phyloP scores from a whole-genome alignment of 2,797 vertebrate genomes.

The Knipowitschia caucasica region DNA sequence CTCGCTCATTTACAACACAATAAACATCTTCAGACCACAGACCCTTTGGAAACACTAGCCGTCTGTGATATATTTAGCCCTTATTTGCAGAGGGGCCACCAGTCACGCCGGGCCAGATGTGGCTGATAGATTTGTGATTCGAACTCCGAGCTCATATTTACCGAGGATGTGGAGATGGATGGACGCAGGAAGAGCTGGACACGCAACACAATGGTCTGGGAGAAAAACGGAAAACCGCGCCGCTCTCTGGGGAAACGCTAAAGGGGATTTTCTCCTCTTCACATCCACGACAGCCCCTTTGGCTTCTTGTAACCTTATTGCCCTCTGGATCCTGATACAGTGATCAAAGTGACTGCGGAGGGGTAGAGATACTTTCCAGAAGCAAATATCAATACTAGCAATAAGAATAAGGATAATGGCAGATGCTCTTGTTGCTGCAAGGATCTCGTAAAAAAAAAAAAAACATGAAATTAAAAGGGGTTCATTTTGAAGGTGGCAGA shows the following conservation, averaged over 20 bases:
- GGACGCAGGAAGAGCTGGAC: conserved; percentile 63
- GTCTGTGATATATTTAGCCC: conserved; percentile 50
- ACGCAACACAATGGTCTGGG: conserved; percentile 61
- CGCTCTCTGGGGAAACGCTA: conserved; percentile 38
- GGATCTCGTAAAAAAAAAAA: no score
- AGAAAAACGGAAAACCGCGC: conserved; percentile 54
- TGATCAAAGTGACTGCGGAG: neutral
- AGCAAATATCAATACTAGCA: neutral
- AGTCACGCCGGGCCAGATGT: conserved; percentile 53
- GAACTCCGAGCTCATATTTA: conserved; percentile 21
- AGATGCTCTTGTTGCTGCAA: no score
- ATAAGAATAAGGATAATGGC: neutral
- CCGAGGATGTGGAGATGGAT: conserved; percentile 62
- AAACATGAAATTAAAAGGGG: no score
- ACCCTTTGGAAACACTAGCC: conserved; percentile 22
- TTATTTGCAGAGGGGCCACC: conserved; percentile 26
- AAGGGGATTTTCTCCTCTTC: conserved; percentile 46
- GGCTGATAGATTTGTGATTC: conserved; percentile 65
- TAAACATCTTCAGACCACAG: conserved; percentile 28
- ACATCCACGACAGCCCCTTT: conserved; percentile 38
- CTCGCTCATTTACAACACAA: conserved; percentile 15
- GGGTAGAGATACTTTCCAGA: neutral
- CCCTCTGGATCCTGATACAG: neutral
- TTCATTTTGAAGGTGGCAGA: no score
- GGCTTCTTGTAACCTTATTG: neutral